Evolutionary conservation across 2,113 vertebrate species (phyloP), one percentile per base, ranked within the genome.

Genomic region (Phylloscopus trochilus): DNA sequence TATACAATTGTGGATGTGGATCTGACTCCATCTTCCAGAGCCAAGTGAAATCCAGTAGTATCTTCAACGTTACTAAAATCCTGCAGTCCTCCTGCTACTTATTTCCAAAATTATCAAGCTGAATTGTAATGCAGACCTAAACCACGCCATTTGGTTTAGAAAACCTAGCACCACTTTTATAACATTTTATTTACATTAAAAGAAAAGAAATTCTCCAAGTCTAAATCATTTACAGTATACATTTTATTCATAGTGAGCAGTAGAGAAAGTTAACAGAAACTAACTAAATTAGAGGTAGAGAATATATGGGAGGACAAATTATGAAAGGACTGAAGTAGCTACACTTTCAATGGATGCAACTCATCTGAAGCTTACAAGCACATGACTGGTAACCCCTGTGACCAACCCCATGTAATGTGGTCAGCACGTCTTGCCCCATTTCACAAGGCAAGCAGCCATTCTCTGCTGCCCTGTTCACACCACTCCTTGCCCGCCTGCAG

Each of bases 401-500:
- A 13, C 33, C 4, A 3, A 13, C 2, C 10, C 11, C 17, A 6
- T 26, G 11, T 17, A 63, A 63, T 4, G 12, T 5, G 5, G 20
- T 43, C 26, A 51, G 30, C 10, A 3, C 7, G 39, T 46, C 13
- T 24, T 35, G 23, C 0, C 0, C 24, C 41, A 12, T 39, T 31
- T 44, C 30, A 28, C 2, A 47, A 26, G n/a, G 13, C 23, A 35
- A 53, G 33, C 20, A n/a, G 66, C 20, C 23, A 16, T 20, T 19
- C 22, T 10, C 28, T 46, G 33, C 8, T 21, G 24, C n/a, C 0
- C 0, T 23, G 30, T 7, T 41, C 5, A 27, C 19, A 7, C 4
- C 1, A 0, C 9, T 27, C 27, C n/a, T 33, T 51, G 10, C 13
- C 2, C 0, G 0, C 15, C 62, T 14, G 13, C 58, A 15, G 12